These are phyloP conservation scores for Chamaea fasciata DNA, from an alignment of 2,113 vertebrate genomes.

Conservation along the genomic window DNA sequence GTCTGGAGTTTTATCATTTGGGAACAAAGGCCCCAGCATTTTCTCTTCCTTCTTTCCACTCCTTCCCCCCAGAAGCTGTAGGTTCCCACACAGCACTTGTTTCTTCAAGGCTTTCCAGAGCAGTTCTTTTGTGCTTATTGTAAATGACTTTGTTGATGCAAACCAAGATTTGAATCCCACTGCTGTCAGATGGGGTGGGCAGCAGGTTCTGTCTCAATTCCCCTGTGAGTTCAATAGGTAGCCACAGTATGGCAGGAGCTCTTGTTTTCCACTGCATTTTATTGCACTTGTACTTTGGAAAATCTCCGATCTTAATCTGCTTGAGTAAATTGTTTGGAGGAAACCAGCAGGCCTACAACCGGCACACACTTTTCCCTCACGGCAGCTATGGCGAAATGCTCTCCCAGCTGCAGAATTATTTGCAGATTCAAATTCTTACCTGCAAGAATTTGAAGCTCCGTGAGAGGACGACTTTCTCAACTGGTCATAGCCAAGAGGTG, in stretches of 20 bases:
- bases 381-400: accelerated
- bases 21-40: background rate
- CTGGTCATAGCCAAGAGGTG: background rate
- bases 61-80: background rate
- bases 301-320: background rate
- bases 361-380: background rate
- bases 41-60: background rate
- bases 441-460: background rate
- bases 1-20: background rate
- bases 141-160: background rate
- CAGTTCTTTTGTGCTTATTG: background rate
- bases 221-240: background rate
- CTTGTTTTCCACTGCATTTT: background rate
- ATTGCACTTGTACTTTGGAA: background rate
- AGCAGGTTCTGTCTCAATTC: background rate
- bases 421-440: background rate
- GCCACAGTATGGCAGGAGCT: background rate
- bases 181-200: background rate
- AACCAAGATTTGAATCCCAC: background rate
- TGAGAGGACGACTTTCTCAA: background rate
- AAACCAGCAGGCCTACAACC: background rate
- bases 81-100: background rate
- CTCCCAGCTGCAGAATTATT: background rate
- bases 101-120: background rate
- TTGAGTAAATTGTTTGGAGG: background rate